Evolutionary conservation across 1,140 invertebrate genomes (phyloP).

Genomic region (Anoplophora glabripennis): DNA sequence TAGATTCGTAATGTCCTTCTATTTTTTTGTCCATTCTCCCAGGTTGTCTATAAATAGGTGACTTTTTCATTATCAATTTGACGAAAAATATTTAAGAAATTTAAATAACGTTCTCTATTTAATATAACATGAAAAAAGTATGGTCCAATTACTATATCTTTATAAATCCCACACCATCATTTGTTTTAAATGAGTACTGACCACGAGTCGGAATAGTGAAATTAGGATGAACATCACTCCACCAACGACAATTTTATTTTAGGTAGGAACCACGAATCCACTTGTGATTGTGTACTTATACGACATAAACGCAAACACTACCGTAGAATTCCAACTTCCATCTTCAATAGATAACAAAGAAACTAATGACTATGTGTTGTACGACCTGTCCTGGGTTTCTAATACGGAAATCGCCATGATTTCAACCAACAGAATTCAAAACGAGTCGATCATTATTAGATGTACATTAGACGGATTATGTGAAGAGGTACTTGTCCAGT

Average conservation of each 20-base stretch:
- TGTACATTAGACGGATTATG: slow-evolving; percentile 31
- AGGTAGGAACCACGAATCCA: slow-evolving; percentile 77
- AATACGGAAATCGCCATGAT: slow-evolving; percentile 66
- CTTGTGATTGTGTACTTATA: slow-evolving; percentile 62
- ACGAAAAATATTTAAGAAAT: no score
- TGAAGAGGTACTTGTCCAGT: slow-evolving; percentile 23
- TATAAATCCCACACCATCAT: no score
- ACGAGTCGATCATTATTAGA: slow-evolving; percentile 49
- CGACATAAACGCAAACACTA: slow-evolving; percentile 23
- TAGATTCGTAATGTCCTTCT: no score
- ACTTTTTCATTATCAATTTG: not conserved
- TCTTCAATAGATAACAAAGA: slow-evolving; percentile 20
- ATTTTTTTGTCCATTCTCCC: no score
- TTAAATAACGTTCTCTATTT: no score
- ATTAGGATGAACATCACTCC: no score
- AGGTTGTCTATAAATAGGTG: not conserved
- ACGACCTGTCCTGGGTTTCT: slow-evolving; percentile 62
- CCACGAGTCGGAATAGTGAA: no score
- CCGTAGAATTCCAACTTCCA: slow-evolving; percentile 23
- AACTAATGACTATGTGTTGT: slow-evolving; percentile 29
- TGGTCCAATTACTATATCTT: no score
- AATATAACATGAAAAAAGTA: no score
- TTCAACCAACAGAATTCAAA: slow-evolving; percentile 87
- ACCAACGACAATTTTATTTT: no score
- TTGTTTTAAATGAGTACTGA: no score